A percentile compares a stretch with the other conserved stretches of the same genome.
phyloP scores from a whole-genome alignment of 1,140 invertebrate species.

The Drosophila kohkoa region DNA sequence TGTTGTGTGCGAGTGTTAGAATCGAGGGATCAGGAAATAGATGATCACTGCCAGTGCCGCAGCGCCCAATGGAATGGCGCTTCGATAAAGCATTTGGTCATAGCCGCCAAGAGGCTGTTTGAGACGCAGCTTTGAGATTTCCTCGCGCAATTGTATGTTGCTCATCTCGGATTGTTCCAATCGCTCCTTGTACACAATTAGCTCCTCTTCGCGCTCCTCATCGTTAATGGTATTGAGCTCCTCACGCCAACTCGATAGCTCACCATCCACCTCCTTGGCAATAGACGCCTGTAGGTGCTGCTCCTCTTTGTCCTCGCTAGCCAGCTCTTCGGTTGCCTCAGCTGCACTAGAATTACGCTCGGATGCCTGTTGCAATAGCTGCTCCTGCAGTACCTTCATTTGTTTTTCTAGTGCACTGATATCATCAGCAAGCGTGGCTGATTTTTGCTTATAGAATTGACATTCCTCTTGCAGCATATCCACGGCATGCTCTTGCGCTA shows the following conservation, averaged over 20 bases:
- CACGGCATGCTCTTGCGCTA: slow-evolving; percentile 60
- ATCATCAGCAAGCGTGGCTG: slow-evolving; percentile 37
- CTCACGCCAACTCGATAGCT: slow-evolving; percentile 53
- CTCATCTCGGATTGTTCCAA: slow-evolving; percentile 65
- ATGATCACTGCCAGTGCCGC: slow-evolving; percentile 64
- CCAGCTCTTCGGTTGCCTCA: not conserved
- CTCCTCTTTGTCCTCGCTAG: slow-evolving; percentile 10
- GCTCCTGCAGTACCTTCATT: slow-evolving; percentile 43
- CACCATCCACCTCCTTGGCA: slow-evolving; percentile 22
- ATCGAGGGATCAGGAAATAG: slow-evolving; percentile 66
- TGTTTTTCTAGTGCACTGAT: slow-evolving; percentile 52
- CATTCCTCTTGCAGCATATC: slow-evolving; percentile 80
- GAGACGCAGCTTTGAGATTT: slow-evolving; percentile 63
- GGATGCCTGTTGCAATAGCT: slow-evolving; percentile 11
- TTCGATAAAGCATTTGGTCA: slow-evolving; percentile 32
- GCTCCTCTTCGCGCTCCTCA: slow-evolving; percentile 75
- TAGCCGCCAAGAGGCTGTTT: slow-evolving; percentile 33
- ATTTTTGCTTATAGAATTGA: slow-evolving; percentile 63
- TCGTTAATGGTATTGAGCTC: slow-evolving; percentile 65
- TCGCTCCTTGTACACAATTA: slow-evolving; percentile 81
- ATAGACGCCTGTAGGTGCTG: slow-evolving; percentile 7
- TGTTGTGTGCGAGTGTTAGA: slow-evolving; percentile 47
- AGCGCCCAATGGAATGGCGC: slow-evolving; percentile 58
- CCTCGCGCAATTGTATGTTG: slow-evolving; percentile 69
- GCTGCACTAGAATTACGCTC: slow-evolving; percentile 3